Base-by-base conservation (phyloP, 2,888 invertebrate genomes). In the Pilophorus perplexus region DNA sequence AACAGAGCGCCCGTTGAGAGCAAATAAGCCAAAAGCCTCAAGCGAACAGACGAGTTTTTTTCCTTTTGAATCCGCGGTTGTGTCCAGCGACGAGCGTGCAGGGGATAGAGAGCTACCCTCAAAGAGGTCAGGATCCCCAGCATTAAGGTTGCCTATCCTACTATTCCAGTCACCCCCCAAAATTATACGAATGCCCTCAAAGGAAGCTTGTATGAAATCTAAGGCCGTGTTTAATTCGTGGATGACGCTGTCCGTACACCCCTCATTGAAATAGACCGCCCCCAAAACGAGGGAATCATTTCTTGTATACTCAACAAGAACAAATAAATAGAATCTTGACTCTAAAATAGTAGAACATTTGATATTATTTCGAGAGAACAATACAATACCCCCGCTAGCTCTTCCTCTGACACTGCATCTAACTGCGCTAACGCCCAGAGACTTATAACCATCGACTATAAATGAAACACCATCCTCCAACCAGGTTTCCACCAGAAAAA, bases 91-190 rank as follows among this genome's bases (percentile, higher is more conserved):
- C 5, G 12, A 5, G 6, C 59, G 59, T 12, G 23, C 40, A 42
- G 12, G 42, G 14, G 8, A 4, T n/a, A 59, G 22, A 18, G 12
- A 25, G 14, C 16, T 38, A 2, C 59, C 59, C 23, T 59, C 59
- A 42, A 42, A 59, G 8, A 59, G 8, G 4, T 59, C 27, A 2
- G 2, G 10, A 8, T 18, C 16, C 1, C 59, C 59, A 22, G 12
- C 25, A 27, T 59, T 59, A n/a, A 59, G 14, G 2, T 25, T 23
- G 42, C 59, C 59, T 14, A 59, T 59, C n/a, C 59, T 59, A 27
- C 59, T 59, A 14, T 59, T 59, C 59, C 59, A 59, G 23, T 59
- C 59, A 16, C 57, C 57, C 2, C 57, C 57, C 38, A 57, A 12
- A 6, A 57, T 14, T 10, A 57, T 20, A 6, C 27, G 23, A n/a